A percentile compares a stretch with the other conserved stretches of the same genome.
Evolutionary conservation across 2,113 vertebrate species (phyloP).

Genomic region (Raja brachyura): DNA sequence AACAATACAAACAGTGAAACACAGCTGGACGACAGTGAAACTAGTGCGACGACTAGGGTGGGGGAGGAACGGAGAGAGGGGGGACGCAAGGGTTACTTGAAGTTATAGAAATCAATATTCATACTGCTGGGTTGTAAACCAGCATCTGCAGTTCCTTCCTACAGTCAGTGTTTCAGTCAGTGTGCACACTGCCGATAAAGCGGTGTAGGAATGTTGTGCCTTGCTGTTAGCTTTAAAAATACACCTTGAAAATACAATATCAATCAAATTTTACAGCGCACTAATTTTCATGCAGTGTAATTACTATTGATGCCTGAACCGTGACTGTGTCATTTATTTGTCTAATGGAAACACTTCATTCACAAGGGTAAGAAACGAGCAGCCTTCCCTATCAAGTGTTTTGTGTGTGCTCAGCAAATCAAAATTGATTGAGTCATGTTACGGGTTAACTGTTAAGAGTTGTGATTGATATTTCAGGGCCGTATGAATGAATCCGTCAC

Average conservation of each 20-base stretch:
- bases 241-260: conserved; percentile 27
- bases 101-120: too few relatives aligned
- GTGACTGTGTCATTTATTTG: conserved; percentile 11
- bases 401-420: not conserved
- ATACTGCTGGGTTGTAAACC: too few relatives aligned
- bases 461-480: not conserved
- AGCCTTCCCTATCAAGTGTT: not conserved
- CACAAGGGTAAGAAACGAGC: not conserved
- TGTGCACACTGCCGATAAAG: not conserved
- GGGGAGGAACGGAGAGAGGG: too few relatives aligned
- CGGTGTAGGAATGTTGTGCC: not conserved
- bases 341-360: not conserved
- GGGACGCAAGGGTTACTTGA: too few relatives aligned
- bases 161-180: not conserved
- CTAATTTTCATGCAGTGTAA: conserved; percentile 1
- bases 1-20: too few relatives aligned
- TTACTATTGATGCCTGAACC: not conserved
- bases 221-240: conserved; percentile 17
- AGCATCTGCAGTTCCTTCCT: too few relatives aligned
- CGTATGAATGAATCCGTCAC: not conserved
- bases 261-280: conserved; percentile 10
- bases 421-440: not conserved
- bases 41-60: too few relatives aligned
- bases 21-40: too few relatives aligned
- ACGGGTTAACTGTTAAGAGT: not conserved